A percentile compares a stretch with the other conserved stretches of the same genome.
These are phyloP conservation scores for Scaeva pyrastri DNA, from an alignment of 2,888 invertebrate genomes.

Conservation along the genomic window DNA sequence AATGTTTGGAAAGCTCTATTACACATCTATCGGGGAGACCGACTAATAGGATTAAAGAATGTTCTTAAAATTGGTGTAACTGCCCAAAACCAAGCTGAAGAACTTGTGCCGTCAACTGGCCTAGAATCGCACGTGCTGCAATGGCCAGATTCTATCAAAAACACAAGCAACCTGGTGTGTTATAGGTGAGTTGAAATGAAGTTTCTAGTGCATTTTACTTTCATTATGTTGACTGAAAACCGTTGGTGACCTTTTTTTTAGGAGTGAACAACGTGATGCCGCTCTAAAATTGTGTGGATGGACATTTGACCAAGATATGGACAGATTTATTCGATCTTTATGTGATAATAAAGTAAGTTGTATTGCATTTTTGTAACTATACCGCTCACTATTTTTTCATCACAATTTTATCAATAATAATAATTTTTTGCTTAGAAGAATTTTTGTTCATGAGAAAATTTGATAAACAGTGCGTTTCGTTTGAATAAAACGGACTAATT, in stretches of 20 bases:
- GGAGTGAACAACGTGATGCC: slow-evolving; percentile 88
- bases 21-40: slow-evolving; percentile 85
- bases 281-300: slow-evolving; percentile 95
- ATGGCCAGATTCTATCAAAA: slow-evolving; percentile 83
- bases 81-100: slow-evolving; percentile 79
- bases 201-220: too few relatives aligned
- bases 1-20: slow-evolving; percentile 89
- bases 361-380: background rate
- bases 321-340: slow-evolving; percentile 87
- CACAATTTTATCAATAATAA: too few relatives aligned
- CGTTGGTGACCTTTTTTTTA: too few relatives aligned
- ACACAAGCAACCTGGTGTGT: slow-evolving; percentile 80
- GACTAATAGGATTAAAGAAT: slow-evolving; percentile 85
- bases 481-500: too few relatives aligned
- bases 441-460: too few relatives aligned
- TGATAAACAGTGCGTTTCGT: too few relatives aligned
- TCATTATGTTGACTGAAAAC: too few relatives aligned
- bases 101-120: slow-evolving; percentile 79
- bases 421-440: too few relatives aligned
- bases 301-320: slow-evolving; percentile 91
- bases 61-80: slow-evolving; percentile 82
- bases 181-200: slow-evolving; percentile 78
- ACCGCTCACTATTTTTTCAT: too few relatives aligned
- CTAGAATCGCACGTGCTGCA: slow-evolving; percentile 81
- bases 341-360: slow-evolving; percentile 86